Evolutionary conservation across 1,140 invertebrate genomes (phyloP), one percentile per base, ranked within the genome.

Genomic region (Cephus cinctus): DNA sequence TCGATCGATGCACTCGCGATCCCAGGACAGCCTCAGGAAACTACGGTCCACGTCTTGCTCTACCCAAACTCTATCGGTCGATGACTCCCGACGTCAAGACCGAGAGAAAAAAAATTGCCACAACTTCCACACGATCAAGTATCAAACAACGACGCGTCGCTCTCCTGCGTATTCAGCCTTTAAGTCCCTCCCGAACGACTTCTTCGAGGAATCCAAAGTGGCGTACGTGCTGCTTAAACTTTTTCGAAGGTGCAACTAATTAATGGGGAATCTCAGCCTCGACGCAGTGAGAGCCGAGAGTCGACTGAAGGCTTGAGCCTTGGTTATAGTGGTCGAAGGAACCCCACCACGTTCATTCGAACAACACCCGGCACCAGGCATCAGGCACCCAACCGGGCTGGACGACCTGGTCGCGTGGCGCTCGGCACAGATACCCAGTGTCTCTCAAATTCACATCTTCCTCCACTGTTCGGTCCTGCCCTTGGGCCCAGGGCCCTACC

Each of bases 311-410:
- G 57, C 61, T 61, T 57, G 61, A 68, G 62, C 48, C 56, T 50
- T 52, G 42, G 51, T 66, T 64, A 65, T 58, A 64, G 60, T 56
- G 63, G 60, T 65, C 59, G 61, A 65, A 67, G 63, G 59, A 67
- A 60, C 67, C 67, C 67, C 65, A 65, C 65, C 63, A 68, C 65
- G 65, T 65, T 68, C 63, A 64, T 70, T 72, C 67, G 57, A 71
- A 62, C 67, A 69, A 67, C 57, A 50, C 63, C 34, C 34, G 34
- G 34, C 34, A 36, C 14, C 34, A 9, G 14, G 34, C 34, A 67
- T 61, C 68, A 66, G 64, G 66, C 66, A 63, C 56, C 64, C 57
- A 54, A 64, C 57, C 50, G 50, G 54, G 61, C 61, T 61, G 63
- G 57, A 62, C 66, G 57, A 67, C 62, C 62, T 50, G 70, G 68